Base-by-base conservation (phyloP, 2,797 vertebrate genomes). In the Adrianichthys oophorus region DNA sequence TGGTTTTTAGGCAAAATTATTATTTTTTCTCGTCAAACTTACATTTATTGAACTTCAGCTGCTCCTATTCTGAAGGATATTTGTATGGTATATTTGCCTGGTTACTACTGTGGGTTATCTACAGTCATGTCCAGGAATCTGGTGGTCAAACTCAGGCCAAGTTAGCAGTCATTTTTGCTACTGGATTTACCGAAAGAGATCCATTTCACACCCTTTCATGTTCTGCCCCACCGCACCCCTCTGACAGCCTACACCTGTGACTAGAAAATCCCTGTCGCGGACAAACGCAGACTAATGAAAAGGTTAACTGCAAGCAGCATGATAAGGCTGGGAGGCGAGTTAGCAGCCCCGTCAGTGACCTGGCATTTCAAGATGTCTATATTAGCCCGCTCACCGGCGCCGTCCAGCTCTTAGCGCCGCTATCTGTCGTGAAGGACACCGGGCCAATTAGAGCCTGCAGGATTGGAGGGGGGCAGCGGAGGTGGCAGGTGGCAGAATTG, bases 281-380 rank as follows among this genome's bases (percentile, higher is more conserved):
- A 81, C 84, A 85, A 86, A 87, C 71, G 72, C 47, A 42, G 59
- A 47, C 71, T 77, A 78, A 88, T 80, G 81, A 82, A 89, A 89
- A 90, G 88, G 90, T 87, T 88, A 91, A 80, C 79, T 47, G 54
- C 79, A 78, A 73, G 77, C 78, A 68, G 84, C 65, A 5, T 82
- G 84, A 83, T 81, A 80, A 72, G 80, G 70, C 79, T 59, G 48
- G 68, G 74, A 58, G 66, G 66, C 78, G 82, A 74, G 78, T 48
- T 59, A 54, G 85, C 59, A 17, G 77, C 72, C 73, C 58, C 50
- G 83, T 60, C 66, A 18, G 72, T 79, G 82, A 86, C 82, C 81
- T 91, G 88, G 89, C 88, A 87, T 90, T 91, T 90, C 19, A 23
- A 86, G 85, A 84, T 21, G 67, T 86, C 85, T 87, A 68, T 74